Evolutionary conservation across 2,113 vertebrate genomes (phyloP).

Genomic region (Neolamprologus falcicula): DNA sequence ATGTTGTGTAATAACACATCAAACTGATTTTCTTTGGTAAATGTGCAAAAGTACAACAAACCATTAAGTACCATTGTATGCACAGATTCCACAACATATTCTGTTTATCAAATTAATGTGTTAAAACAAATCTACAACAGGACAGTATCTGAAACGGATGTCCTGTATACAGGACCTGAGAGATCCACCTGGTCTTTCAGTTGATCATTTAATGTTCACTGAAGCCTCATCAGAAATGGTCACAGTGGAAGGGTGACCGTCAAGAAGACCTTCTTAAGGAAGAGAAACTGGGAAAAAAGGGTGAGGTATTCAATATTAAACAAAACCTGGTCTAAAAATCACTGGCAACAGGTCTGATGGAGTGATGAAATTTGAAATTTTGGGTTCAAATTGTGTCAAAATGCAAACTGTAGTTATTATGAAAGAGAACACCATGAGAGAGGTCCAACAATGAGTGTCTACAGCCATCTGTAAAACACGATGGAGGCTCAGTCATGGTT

Average conservation of each 20-base stretch:
- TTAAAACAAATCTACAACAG: neutral
- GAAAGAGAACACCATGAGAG: neutral
- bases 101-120: neutral
- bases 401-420: neutral
- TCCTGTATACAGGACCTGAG: neutral
- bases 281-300: neutral
- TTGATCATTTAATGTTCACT: neutral
- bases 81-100: neutral
- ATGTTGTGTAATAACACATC: neutral
- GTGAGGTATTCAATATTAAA: neutral
- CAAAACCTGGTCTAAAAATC: neutral
- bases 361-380: neutral
- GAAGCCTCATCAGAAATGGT: neutral
- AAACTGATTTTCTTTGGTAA: neutral
- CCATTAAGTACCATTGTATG: neutral
- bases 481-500: neutral
- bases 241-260: neutral
- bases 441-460: neutral
- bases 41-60: neutral
- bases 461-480: neutral
- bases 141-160: neutral
- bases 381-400: neutral
- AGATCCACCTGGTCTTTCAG: neutral
- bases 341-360: neutral
- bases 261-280: neutral